Conservation (phyloP, 2,797 vertebrate genomes). For the Pseudochromis fuscus region DNA sequence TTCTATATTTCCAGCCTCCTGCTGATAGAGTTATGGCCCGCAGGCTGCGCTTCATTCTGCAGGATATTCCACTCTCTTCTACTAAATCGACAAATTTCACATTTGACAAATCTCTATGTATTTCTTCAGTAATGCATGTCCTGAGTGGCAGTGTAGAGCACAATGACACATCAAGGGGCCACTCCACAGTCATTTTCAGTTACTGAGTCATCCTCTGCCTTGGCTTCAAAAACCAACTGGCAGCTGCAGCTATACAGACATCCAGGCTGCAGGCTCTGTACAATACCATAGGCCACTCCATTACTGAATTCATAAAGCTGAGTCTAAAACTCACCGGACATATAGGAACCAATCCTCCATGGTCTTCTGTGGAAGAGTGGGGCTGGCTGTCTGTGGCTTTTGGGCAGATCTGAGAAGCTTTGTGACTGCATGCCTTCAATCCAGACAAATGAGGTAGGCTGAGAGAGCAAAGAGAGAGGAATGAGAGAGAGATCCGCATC, state of each 20-base stretch:
- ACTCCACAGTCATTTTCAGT: conserved; percentile 35
- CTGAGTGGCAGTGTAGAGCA: conserved; percentile 34
- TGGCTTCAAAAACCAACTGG: conserved; percentile 37
- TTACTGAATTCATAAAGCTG: conserved; percentile 48
- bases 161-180: conserved; percentile 48
- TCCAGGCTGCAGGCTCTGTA: conserved; percentile 24
- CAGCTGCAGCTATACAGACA: conserved; percentile 33
- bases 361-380: conserved; percentile 8
- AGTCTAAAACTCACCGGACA: conserved; percentile 18
- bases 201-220: conserved; percentile 32
- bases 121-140: conserved; percentile 34
- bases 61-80: conserved; percentile 18
- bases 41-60: conserved; percentile 20
- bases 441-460: conserved; percentile 28
- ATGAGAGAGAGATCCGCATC: conserved; percentile 27
- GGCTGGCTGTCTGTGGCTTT: conserved; percentile 32
- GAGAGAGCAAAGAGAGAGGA: conserved; percentile 10
- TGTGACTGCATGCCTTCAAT: conserved; percentile 26
- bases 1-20: conserved; percentile 12
- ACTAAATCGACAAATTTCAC: conserved; percentile 46
- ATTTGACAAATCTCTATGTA: conserved; percentile 26
- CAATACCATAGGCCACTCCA: conserved; percentile 46
- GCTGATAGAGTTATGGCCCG: conserved; percentile 34
- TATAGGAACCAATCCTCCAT: conserved; percentile 22
- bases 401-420: conserved; percentile 21